phyloP scores from a whole-genome alignment of 37 sponge, comb jelly and placozoan species.

The Spongilla lacustris region DNA sequence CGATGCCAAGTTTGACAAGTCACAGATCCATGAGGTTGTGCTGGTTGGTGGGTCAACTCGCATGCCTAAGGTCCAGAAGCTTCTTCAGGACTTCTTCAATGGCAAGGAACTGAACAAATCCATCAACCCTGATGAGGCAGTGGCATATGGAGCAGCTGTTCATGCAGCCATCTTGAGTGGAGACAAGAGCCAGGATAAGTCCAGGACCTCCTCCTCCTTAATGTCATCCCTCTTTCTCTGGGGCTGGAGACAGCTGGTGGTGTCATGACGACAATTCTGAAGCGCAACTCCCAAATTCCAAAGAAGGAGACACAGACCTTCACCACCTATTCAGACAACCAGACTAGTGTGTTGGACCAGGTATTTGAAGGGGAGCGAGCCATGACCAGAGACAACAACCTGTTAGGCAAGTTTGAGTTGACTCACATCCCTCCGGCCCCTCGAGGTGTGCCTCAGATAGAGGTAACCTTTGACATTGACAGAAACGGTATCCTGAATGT shows the following conservation, averaged over 20 bases:
- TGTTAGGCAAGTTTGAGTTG: conserved; percentile 84
- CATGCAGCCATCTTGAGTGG: conserved; percentile 95
- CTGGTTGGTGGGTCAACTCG: conserved; percentile 96
- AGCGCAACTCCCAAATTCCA: conserved; percentile 70
- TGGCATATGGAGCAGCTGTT: conserved; percentile 96
- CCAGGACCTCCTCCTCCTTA: conserved; percentile 91
- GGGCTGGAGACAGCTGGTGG: conserved; percentile 96
- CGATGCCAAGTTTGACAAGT: conserved; percentile 91
- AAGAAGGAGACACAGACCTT: conserved; percentile 69
- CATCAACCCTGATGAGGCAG: conserved; percentile 98
- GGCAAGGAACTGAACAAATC: conserved; percentile 94
- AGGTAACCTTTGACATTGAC: conserved; percentile 88
- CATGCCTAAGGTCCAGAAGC: conserved; percentile 92
- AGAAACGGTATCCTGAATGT: conserved; percentile 91
- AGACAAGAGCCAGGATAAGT: conserved; percentile 76
- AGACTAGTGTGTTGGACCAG: conserved; percentile 85
- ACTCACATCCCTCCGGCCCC: conserved; percentile 90
- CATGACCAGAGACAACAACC: conserved; percentile 88
- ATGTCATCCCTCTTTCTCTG: conserved; percentile 94
- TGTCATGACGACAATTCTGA: conserved; percentile 88
- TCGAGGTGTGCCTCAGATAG: conserved; percentile 88
- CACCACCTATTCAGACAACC: conserved; percentile 93
- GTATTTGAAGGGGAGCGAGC: conserved; percentile 89
- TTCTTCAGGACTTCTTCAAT: conserved; percentile 95
- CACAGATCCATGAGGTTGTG: conserved; percentile 84